A percentile compares a stretch with the other conserved stretches of the same genome.
These are phyloP conservation scores for Ceratina australensis DNA, from an alignment of 1,140 invertebrate genomes.

Conservation along the genomic window DNA sequence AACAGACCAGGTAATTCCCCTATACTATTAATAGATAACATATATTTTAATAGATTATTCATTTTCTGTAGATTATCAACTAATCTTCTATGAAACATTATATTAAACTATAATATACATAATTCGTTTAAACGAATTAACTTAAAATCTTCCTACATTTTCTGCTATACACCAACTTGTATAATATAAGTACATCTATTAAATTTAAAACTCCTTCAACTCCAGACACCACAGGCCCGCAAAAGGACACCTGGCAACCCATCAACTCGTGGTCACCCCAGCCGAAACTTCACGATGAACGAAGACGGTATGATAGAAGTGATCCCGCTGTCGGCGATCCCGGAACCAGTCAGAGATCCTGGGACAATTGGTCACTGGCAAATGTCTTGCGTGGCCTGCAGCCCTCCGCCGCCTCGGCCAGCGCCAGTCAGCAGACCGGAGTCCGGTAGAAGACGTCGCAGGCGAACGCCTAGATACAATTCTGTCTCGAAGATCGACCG, in stretches of 20 bases:
- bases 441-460: conserved; percentile 77
- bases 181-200: no score
- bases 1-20: conserved; percentile 52
- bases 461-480: conserved; percentile 84
- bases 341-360: conserved; percentile 60
- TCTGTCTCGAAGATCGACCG: conserved; percentile 90
- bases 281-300: conserved; percentile 56
- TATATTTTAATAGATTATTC: no score
- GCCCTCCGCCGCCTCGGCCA: conserved; percentile 44
- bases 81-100: no score
- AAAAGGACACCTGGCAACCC: conserved; percentile 54
- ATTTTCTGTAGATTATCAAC: no score
- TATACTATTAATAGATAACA: no score
- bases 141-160: no score
- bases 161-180: no score
- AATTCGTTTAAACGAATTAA: no score
- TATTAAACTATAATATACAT: no score
- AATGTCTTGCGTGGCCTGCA: conserved; percentile 69
- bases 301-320: conserved; percentile 75
- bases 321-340: conserved; percentile 78
- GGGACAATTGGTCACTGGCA: conserved; percentile 63
- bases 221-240: conserved; percentile 48
- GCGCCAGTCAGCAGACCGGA: conserved; percentile 69
- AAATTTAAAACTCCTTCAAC: background rate
- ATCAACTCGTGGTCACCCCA: conserved; percentile 52